Percentiles rank a stretch among this genome's conserved stretches.
Conservation (phyloP, 2,113 vertebrate species). For the Xiphophorus couchianus region DNA sequence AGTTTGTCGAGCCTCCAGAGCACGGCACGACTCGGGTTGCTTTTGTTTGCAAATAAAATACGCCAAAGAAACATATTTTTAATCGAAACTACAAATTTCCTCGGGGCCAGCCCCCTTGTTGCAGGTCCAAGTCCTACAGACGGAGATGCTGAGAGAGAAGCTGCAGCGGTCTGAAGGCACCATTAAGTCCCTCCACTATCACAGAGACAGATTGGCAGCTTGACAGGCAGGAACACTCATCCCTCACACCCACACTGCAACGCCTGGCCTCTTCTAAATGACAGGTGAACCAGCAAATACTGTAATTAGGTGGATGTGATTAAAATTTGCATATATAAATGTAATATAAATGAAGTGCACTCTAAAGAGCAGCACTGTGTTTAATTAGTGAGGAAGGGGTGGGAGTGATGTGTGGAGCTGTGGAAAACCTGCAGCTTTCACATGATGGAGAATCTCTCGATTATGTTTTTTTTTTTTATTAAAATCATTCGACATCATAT, state of each 20-base stretch:
- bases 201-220: constrained; percentile 35
- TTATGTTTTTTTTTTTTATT: neutral
- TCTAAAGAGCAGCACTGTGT: constrained; percentile 48
- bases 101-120: neutral
- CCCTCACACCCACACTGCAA: constrained; percentile 11
- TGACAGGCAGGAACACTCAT: constrained; percentile 34
- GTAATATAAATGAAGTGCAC: constrained; percentile 56
- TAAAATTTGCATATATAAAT: constrained; percentile 68
- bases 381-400: constrained; percentile 39
- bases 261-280: constrained; percentile 45
- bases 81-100: constrained; percentile 11
- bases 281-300: constrained; percentile 58
- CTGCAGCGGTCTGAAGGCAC: constrained; percentile 5
- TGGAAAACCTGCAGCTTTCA: constrained; percentile 27
- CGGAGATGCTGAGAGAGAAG: neutral
- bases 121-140: constrained; percentile 15
- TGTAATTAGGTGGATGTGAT: constrained; percentile 63
- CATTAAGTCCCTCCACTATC: constrained; percentile 32
- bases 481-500: neutral
- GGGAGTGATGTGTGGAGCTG: neutral
- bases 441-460: neutral
- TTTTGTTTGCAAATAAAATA: neutral
- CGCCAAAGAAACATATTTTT: neutral
- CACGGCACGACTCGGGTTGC: neutral
- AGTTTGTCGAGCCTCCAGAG: neutral